Conservation (phyloP, 2,797 vertebrate species). For the Micropoecilia bifurca region DNA sequence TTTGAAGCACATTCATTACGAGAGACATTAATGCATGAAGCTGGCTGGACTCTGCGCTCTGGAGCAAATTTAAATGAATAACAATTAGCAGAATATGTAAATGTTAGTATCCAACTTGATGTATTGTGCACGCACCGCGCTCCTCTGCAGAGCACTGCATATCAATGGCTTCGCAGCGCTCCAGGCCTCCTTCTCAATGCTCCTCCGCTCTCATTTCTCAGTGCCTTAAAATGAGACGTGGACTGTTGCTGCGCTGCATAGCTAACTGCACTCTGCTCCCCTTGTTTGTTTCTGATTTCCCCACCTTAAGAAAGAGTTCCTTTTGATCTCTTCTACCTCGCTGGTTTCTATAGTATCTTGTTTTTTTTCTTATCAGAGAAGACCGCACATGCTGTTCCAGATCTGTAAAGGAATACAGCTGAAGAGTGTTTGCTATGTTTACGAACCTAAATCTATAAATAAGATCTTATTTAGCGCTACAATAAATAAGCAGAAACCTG, state of each 20-base stretch:
- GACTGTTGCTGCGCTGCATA: slow-evolving; percentile 36
- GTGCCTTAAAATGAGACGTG: slow-evolving; percentile 63
- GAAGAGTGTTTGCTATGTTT: not conserved
- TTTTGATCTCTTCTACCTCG: slow-evolving; percentile 55
- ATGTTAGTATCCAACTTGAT: slow-evolving; percentile 52
- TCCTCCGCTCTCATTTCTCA: slow-evolving; percentile 66
- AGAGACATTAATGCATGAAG: slow-evolving; percentile 29
- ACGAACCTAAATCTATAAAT: not conserved
- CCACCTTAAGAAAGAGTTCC: slow-evolving; percentile 46
- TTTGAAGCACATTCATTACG: slow-evolving; percentile 25
- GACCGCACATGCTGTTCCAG: not conserved
- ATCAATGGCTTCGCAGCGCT: slow-evolving; percentile 57
- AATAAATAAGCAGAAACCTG: not conserved
- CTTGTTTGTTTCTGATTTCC: slow-evolving; percentile 68
- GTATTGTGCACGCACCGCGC: slow-evolving; percentile 42
- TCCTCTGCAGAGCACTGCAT: slow-evolving; percentile 49
- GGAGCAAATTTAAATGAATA: slow-evolving; percentile 55
- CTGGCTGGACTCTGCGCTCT: slow-evolving; percentile 45
- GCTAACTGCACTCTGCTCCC: slow-evolving; percentile 47
- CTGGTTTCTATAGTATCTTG: not conserved
- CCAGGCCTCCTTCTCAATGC: slow-evolving; percentile 57
- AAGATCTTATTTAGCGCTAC: not conserved
- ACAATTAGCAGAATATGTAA: slow-evolving; percentile 73
- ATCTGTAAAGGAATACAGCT: not conserved
- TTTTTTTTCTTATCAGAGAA: slow-evolving; percentile 15